Evolutionary conservation across 2,113 vertebrate genomes (phyloP).

Genomic region (Pachyramphus minor): DNA sequence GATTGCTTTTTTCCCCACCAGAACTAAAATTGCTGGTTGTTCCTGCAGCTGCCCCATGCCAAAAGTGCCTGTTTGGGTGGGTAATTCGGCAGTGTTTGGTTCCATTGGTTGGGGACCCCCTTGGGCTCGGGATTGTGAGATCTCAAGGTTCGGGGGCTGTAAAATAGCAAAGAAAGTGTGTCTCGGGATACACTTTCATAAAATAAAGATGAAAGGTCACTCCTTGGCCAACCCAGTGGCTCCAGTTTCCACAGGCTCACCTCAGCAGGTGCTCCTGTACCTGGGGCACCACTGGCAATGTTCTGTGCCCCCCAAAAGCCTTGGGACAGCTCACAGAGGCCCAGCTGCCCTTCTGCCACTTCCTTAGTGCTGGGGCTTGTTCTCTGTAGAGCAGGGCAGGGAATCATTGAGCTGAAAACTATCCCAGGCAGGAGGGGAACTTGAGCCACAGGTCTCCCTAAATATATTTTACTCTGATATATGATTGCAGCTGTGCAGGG

Average conservation of each 20-base stretch:
- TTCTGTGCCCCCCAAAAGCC: not conserved
- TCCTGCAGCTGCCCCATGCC: not conserved
- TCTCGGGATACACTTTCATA: fast-evolving
- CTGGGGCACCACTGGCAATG: fast-evolving
- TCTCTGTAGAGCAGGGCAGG: not conserved
- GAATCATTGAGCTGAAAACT: fast-evolving
- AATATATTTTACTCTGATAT: not conserved
- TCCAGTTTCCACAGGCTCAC: not conserved
- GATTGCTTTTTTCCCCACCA: not conserved
- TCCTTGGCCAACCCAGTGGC: not conserved
- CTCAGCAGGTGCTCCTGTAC: not conserved
- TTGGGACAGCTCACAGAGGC: not conserved
- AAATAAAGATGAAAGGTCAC: not conserved
- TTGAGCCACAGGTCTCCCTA: not conserved
- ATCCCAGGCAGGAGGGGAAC: not conserved
- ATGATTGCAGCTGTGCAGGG: not conserved
- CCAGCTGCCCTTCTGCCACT: fast-evolving
- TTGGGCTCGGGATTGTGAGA: fast-evolving
- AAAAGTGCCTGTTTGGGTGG: not conserved
- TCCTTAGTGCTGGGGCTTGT: not conserved
- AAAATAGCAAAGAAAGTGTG: not conserved
- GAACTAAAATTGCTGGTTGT: not conserved
- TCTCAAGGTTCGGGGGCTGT: not conserved
- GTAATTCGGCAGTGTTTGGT: not conserved
- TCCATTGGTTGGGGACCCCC: fast-evolving